Conservation (phyloP, 2,113 vertebrate genomes). For the Phalacrocorax brasilianus region DNA sequence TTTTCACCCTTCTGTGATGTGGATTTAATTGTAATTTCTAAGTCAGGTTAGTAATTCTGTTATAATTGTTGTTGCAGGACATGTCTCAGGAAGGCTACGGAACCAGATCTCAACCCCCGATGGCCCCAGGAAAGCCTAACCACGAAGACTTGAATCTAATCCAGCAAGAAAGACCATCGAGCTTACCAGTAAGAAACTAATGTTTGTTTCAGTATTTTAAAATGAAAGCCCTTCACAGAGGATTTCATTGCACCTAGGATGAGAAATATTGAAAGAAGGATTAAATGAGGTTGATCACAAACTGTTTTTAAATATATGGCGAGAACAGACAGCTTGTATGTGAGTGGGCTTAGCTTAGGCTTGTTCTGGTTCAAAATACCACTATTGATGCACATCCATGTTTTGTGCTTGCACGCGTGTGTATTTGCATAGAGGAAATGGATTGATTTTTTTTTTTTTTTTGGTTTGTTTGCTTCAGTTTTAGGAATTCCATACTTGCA, state of each 20-base stretch:
- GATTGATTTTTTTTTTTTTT: not conserved
- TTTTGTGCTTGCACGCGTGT: not conserved
- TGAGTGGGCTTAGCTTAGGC: not conserved
- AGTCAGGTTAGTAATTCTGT: not conserved
- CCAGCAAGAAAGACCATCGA: slow-evolving; percentile 92
- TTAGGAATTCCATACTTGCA: not conserved
- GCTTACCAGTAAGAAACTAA: slow-evolving; percentile 89
- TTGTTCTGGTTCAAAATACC: not conserved
- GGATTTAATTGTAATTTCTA: not conserved
- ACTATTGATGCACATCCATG: not conserved
- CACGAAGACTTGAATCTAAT: slow-evolving; percentile 89
- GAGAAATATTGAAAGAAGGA: not conserved
- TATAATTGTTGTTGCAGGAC: slow-evolving; percentile 78
- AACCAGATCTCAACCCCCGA: slow-evolving; percentile 81
- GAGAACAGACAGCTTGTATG: not conserved
- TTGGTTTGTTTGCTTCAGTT: not conserved
- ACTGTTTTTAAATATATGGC: not conserved
- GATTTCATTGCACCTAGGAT: not conserved
- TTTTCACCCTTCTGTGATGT: not conserved
- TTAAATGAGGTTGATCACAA: not conserved
- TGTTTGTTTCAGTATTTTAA: slow-evolving; percentile 18
- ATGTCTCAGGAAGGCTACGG: slow-evolving; percentile 89
- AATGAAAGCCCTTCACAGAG: not conserved
- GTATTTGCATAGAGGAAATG: not conserved
- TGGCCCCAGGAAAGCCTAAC: slow-evolving; percentile 88